Percentiles rank a stretch among this genome's conserved stretches.
Conservation (phyloP, 2,888 invertebrate species). For the Raillietiella orientalis region DNA sequence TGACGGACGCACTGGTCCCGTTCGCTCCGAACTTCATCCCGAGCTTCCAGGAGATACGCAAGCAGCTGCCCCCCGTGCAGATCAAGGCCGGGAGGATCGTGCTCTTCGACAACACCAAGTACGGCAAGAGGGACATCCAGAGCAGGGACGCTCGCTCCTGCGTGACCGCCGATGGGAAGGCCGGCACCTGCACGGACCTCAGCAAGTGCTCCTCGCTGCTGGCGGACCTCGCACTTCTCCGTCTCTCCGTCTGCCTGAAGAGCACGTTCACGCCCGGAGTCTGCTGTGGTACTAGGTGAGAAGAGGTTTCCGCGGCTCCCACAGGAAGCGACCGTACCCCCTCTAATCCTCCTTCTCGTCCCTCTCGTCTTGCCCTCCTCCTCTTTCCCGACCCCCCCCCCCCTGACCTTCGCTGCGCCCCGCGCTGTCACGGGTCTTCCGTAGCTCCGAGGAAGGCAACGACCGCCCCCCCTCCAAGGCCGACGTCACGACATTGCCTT, state of each 20-base stretch:
- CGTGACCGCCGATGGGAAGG: constrained; percentile 41
- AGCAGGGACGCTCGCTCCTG: constrained; percentile 21
- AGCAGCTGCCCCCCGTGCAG: constrained; percentile 9
- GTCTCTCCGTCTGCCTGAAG: constrained; percentile 67
- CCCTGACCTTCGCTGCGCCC: no score
- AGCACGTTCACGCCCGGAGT: constrained; percentile 69
- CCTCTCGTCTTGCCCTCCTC: no score
- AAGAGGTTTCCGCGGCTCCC: no score
- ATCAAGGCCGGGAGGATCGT: constrained; percentile 10
- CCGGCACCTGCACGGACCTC: constrained; percentile 53
- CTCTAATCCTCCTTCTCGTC: no score
- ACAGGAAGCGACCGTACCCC: no score
- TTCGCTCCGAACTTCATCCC: constrained; percentile 23
- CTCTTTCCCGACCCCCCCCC: no score
- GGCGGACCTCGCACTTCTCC: constrained; percentile 19
- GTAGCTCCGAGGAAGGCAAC: no score
- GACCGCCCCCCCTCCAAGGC: no score
- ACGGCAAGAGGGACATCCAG: no score
- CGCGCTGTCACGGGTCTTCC: no score
- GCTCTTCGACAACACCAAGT: no score
- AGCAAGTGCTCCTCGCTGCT: constrained; percentile 58
- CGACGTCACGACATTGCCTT: background rate
- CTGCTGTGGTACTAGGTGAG: no score
- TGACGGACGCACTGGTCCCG: constrained; percentile 45
- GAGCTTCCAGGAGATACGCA: constrained; percentile 9